These are phyloP conservation scores for Centropristis striata DNA, from an alignment of 2,113 vertebrate genomes.

Conservation along the genomic window DNA sequence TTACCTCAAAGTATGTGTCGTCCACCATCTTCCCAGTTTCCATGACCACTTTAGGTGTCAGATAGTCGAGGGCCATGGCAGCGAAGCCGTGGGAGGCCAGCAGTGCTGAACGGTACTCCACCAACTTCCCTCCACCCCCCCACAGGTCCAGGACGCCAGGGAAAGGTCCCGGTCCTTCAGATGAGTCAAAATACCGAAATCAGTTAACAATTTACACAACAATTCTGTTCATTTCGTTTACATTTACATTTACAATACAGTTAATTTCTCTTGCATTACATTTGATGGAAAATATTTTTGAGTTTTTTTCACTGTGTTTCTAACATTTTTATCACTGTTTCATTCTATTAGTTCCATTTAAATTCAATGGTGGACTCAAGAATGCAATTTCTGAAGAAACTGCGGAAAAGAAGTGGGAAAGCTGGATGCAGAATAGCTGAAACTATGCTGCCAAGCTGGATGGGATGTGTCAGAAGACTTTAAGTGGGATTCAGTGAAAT, in stretches of 20 bases:
- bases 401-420: no score
- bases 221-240: background rate
- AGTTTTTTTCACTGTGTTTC: background rate
- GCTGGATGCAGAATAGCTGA: no score
- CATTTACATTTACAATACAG: no score
- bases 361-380: no score
- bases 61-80: slow-evolving; percentile 80
- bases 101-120: slow-evolving; percentile 84
- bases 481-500: no score
- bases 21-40: slow-evolving; percentile 65
- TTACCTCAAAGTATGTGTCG: slow-evolving; percentile 84
- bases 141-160: slow-evolving; percentile 85
- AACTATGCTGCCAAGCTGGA: no score
- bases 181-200: background rate
- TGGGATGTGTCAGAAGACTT: no score
- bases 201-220: background rate
- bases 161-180: slow-evolving; percentile 83
- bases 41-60: slow-evolving; percentile 31
- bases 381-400: no score
- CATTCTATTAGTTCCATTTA: no score
- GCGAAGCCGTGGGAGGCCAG: slow-evolving; percentile 83
- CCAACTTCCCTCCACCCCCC: slow-evolving; percentile 82
- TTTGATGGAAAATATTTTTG: background rate
- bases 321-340: no score
- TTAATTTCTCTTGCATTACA: background rate